A percentile compares a stretch with the other conserved stretches of the same genome.
Evolutionary conservation across 2,888 invertebrate species (phyloP).

Genomic region (Seira musarum): DNA sequence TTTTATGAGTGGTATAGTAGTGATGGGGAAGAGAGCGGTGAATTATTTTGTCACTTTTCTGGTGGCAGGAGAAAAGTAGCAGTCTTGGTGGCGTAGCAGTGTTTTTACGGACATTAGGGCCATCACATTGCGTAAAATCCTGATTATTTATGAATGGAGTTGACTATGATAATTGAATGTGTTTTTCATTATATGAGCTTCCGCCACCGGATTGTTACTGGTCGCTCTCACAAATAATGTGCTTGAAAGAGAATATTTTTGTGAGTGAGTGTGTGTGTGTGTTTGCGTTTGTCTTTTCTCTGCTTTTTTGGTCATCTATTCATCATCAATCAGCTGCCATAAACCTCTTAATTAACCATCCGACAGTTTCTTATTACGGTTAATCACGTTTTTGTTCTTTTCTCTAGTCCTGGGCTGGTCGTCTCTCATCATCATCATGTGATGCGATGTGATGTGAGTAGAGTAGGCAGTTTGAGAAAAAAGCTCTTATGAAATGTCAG

Average conservation of each 20-base stretch:
- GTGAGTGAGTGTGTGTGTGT: slow-evolving; percentile 27
- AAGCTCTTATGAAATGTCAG: neutral
- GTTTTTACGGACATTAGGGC: slow-evolving; percentile 48
- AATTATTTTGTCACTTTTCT: slow-evolving; percentile 58
- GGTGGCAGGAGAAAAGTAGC: slow-evolving; percentile 17
- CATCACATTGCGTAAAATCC: slow-evolving; percentile 54
- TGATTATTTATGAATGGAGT: slow-evolving; percentile 59
- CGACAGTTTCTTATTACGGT: slow-evolving; percentile 62
- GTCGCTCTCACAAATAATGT: slow-evolving; percentile 16
- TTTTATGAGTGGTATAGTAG: neutral
- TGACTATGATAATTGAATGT: slow-evolving; percentile 58
- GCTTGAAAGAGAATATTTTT: too few relatives aligned
- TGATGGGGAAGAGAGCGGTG: slow-evolving; percentile 30
- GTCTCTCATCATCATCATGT: slow-evolving; percentile 10
- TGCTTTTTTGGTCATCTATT: slow-evolving; percentile 53
- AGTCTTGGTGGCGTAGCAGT: slow-evolving; percentile 40
- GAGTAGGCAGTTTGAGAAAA: neutral
- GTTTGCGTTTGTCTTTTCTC: neutral
- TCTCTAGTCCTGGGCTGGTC: neutral
- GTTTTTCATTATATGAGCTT: slow-evolving; percentile 54
- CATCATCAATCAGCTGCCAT: slow-evolving; percentile 63
- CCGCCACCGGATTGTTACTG: slow-evolving; percentile 44
- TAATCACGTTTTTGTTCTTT: slow-evolving; percentile 59
- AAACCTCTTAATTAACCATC: slow-evolving; percentile 62
- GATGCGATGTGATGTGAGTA: too few relatives aligned